Base-by-base conservation (phyloP, 2,113 vertebrate genomes). In the Lanius collurio region DNA sequence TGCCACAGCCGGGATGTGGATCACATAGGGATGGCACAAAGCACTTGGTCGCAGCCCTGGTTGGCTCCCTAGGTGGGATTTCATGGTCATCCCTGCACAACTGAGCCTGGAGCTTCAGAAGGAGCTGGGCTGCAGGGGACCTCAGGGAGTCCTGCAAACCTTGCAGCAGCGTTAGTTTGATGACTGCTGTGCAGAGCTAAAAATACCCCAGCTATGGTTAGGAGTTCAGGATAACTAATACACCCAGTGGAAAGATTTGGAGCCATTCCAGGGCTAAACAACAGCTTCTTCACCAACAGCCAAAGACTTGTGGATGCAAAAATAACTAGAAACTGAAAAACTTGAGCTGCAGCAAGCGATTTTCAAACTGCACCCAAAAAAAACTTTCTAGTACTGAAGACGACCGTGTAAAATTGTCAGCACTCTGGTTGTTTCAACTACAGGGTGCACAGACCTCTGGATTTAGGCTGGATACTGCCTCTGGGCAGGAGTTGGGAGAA, bases 211-310 rank as follows among this genome's bases (percentile, higher is more conserved):
- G 88, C 1, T 11, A 60, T 52, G 60, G 79, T 70, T 88, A 93
- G 87, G 95, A 89, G 84, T 78, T 92, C 85, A 81, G 93, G 90
- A 89, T 92, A 97, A 92, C 95, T 93, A 88, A 96, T 92, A 90
- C 60, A 90, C 53, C 73, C 80, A 96, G 85, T 75, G 86, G 73
- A 81, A 90, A 90, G 83, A 89, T 71, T 73, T 93, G 95, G 95
- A 96, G 73, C n/a, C 0, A 0, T 70, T 92, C 94, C 96, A 96
- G 83, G 44, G n/a, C 85, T 86, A 93, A 96, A 93, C 94, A 96
- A 95, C 83, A 87, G 88, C 76, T 96, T 94, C 79, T 94, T 96
- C 83, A 94, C 95, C 83, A 86, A 85, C 79, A 68, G 94, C 94
- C 95, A 94, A 90, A 83, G 85, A 31, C 73, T 93, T 56, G 76